These are phyloP conservation scores for Nomia melanderi DNA, from an alignment of 1,140 invertebrate genomes.

Conservation along the genomic window DNA sequence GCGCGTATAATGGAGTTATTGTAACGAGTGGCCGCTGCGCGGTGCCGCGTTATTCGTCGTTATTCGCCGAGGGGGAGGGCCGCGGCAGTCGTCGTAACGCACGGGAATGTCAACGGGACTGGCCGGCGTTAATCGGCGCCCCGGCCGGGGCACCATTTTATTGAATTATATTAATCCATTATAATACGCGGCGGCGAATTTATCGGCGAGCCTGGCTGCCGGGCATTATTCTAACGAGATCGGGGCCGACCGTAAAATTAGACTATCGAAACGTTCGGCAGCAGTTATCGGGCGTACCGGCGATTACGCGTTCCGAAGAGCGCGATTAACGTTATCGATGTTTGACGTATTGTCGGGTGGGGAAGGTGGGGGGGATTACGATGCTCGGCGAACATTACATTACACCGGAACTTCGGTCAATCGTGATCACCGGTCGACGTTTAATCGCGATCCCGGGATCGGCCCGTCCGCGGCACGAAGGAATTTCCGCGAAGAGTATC, in stretches of 20 bases:
- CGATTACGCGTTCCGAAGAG: conserved; percentile 38
- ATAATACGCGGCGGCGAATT: conserved; percentile 42
- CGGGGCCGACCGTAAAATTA: conserved; percentile 36
- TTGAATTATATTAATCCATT: conserved; percentile 54
- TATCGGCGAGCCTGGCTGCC: conserved; percentile 13
- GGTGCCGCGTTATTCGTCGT: conserved; percentile 50
- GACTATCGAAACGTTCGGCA: conserved; percentile 45
- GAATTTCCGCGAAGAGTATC: not conserved
- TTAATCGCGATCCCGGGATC: not conserved
- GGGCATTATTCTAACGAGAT: conserved; percentile 36
- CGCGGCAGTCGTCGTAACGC: conserved; percentile 43
- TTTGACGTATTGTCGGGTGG: conserved; percentile 46
- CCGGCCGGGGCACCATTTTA: conserved; percentile 33
- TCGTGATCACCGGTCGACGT: not conserved
- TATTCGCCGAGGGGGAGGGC: too few species aligned
- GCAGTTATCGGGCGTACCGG: conserved; percentile 34
- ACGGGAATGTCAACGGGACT: conserved; percentile 53
- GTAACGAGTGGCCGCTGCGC: conserved; percentile 54
- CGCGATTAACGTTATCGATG: conserved; percentile 49
- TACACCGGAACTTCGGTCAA: not conserved
- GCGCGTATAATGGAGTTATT: conserved; percentile 59
- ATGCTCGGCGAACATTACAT: conserved; percentile 27
- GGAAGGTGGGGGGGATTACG: conserved; percentile 42
- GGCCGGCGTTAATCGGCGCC: conserved; percentile 45
- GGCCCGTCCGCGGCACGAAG: too few species aligned